Evolutionary conservation across 1,140 invertebrate species (phyloP).

Genomic region (Cydia strobilella): DNA sequence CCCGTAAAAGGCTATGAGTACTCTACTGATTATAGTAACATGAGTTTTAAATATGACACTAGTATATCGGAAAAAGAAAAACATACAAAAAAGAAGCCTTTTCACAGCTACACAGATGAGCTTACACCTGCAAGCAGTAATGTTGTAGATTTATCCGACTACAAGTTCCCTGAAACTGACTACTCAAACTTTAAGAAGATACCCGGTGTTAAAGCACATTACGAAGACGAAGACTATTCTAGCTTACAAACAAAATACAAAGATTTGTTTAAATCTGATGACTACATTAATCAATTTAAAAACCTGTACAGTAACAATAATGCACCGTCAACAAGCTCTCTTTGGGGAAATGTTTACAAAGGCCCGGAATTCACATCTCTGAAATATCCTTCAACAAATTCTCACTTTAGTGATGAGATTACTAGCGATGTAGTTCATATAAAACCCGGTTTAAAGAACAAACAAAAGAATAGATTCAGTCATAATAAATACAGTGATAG

Average conservation of each 20-base stretch:
- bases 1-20: conserved; percentile 62
- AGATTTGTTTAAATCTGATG: conserved; percentile 52
- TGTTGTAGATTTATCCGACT: conserved; percentile 54
- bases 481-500: conserved; percentile 48
- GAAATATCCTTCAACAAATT: conserved; percentile 53
- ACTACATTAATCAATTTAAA: conserved; percentile 59
- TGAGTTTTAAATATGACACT: conserved; percentile 57
- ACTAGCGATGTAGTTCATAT: conserved; percentile 62
- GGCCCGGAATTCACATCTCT: conserved; percentile 48
- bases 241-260: conserved; percentile 42
- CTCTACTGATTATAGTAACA: conserved; percentile 60
- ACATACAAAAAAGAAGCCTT: conserved; percentile 48
- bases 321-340: conserved; percentile 49
- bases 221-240: conserved; percentile 45
- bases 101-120: conserved; percentile 57
- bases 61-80: conserved; percentile 33
- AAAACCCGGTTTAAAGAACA: conserved; percentile 52
- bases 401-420: conserved; percentile 47
- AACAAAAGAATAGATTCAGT: conserved; percentile 40
- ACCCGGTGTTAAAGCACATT: conserved; percentile 46
- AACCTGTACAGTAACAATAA: conserved; percentile 48
- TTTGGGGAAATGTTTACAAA: conserved; percentile 67
- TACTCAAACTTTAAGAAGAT: conserved; percentile 54
- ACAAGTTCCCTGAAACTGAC: conserved; percentile 55
- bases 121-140: conserved; percentile 65